Percentiles rank a stretch among this genome's conserved stretches.
These are phyloP conservation scores for Tetrax tetrax DNA, from an alignment of 2,113 vertebrate genomes.

Conservation along the genomic window DNA sequence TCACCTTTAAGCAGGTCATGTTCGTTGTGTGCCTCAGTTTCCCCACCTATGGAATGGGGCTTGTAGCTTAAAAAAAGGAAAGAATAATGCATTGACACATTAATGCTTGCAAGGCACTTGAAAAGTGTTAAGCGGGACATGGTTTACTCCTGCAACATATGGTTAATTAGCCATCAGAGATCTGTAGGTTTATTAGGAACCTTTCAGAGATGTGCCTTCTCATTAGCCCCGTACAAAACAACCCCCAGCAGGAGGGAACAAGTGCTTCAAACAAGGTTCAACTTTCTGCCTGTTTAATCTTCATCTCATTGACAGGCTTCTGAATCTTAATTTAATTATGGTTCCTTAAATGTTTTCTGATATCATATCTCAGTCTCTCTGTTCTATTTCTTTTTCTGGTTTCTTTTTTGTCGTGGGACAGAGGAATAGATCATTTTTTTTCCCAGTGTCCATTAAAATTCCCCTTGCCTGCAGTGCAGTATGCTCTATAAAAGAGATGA, in stretches of 20 bases:
- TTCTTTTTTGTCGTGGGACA: background rate
- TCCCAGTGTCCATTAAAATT: conserved; percentile 41
- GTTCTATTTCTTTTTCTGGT: background rate
- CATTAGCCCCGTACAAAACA: background rate
- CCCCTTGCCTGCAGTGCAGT: conserved; percentile 44
- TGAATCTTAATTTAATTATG: conserved; percentile 38
- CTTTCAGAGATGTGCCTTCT: background rate
- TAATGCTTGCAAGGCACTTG: background rate
- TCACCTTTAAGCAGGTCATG: background rate
- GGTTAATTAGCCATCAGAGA: background rate
- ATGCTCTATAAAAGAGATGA: conserved; percentile 28
- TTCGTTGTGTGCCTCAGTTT: background rate
- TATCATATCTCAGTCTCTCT: background rate
- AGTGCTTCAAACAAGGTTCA: conserved; percentile 21
- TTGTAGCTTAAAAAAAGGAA: background rate
- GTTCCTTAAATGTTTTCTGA: conserved; percentile 24
- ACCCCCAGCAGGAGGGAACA: conserved; percentile 21
- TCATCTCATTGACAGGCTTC: conserved; percentile 4
- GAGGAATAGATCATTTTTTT: conserved; percentile 4
- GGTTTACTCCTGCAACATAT: background rate
- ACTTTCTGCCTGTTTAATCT: conserved; percentile 16
- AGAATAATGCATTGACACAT: background rate
- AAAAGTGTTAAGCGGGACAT: background rate
- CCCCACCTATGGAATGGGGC: background rate
- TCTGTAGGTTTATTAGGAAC: background rate